These are phyloP conservation scores for Oxygymnocypris stewartii DNA, from an alignment of 2,113 vertebrate species.

Conservation along the genomic window DNA sequence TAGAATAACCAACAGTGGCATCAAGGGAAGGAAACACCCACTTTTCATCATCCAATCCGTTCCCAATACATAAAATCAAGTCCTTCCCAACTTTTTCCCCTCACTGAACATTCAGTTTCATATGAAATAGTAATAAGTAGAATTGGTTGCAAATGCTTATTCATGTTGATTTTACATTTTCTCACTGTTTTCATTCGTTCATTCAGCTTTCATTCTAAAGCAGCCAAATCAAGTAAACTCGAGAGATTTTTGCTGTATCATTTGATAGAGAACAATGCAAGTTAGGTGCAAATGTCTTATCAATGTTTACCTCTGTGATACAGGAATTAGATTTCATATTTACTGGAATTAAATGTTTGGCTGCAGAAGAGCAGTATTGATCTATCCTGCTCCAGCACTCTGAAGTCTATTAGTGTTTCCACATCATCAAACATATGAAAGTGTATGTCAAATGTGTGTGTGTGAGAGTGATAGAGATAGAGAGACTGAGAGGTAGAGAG, in stretches of 20 bases:
- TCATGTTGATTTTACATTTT: neutral
- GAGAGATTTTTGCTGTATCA: neutral
- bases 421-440: constrained; percentile 65
- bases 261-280: neutral
- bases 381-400: constrained; percentile 10
- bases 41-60: neutral
- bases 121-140: neutral
- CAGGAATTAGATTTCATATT: constrained; percentile 1
- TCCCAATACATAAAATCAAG: neutral
- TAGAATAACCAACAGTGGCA: neutral
- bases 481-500: constrained; percentile 13
- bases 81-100: neutral
- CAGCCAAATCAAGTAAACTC: neutral
- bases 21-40: neutral
- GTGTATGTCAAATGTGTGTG: constrained; percentile 66
- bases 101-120: neutral
- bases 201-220: neutral
- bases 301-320: neutral
- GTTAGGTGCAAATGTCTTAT: neutral
- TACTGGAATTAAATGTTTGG: constrained; percentile 28
- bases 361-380: constrained; percentile 18
- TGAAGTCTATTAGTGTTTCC: constrained; percentile 28
- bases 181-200: neutral
- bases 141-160: neutral
- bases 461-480: constrained; percentile 16